Percentiles rank a stretch among this genome's conserved stretches.
Conservation (phyloP, 1,140 invertebrate genomes). For the Gonatopus flavifemur region DNA sequence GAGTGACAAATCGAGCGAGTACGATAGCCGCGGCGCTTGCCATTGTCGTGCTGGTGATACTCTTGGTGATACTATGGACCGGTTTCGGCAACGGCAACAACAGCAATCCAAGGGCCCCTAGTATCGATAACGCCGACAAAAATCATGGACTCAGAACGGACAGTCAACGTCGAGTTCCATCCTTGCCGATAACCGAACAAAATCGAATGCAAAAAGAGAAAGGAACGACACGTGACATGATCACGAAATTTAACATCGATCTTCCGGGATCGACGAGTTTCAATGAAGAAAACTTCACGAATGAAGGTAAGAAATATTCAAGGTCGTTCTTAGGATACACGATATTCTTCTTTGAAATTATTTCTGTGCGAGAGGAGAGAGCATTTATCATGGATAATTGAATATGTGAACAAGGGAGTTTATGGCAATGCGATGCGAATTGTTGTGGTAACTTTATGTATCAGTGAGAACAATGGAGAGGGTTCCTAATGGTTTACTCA, state of each 20-base stretch:
- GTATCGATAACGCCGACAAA: background rate
- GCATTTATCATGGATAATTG: too few species aligned
- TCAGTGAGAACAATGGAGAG: too few species aligned
- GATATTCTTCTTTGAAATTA: too few species aligned
- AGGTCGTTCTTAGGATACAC: too few species aligned
- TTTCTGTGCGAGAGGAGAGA: too few species aligned
- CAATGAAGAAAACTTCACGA: constrained; percentile 11
- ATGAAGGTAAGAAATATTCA: constrained; percentile 27
- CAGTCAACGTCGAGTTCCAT: background rate
- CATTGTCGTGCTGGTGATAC: constrained; percentile 27
- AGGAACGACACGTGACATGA: background rate
- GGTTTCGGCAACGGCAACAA: constrained; percentile 12
- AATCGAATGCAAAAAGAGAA: background rate
- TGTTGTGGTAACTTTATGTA: too few species aligned
- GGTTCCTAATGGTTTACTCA: too few species aligned
- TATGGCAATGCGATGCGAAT: too few species aligned
- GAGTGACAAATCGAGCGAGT: constrained; percentile 24
- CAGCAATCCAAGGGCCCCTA: background rate
- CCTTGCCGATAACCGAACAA: background rate
- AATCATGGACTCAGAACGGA: too few species aligned
- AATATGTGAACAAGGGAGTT: too few species aligned
- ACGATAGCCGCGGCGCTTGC: constrained; percentile 22
- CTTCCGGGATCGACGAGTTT: too few species aligned
- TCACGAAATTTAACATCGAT: constrained; percentile 1
- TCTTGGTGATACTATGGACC: constrained; percentile 31